phyloP scores from a whole-genome alignment of 2,113 vertebrate species.

The Oreotrochilus melanogaster region DNA sequence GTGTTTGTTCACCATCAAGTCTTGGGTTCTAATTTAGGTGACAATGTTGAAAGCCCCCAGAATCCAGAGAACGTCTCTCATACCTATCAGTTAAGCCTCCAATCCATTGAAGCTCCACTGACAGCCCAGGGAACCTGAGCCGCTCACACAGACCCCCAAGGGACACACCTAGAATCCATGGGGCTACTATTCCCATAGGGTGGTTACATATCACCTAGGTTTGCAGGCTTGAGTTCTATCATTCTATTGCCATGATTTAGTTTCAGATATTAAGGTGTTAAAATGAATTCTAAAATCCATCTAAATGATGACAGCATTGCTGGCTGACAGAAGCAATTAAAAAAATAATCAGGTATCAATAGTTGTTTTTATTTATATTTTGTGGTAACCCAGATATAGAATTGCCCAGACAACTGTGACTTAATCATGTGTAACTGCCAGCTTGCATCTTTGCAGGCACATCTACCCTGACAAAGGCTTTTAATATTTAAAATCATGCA shows the following conservation, averaged over 20 bases:
- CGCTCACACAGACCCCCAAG: background rate
- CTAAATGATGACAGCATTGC: background rate
- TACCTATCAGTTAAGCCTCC: background rate
- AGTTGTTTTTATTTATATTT: slow-evolving; percentile 35
- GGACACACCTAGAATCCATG: background rate
- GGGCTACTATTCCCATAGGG: background rate
- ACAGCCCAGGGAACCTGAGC: background rate
- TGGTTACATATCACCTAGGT: accelerated
- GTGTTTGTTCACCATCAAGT: background rate
- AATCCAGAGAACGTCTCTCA: background rate
- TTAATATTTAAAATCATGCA: slow-evolving; percentile 72
- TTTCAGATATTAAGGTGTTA: background rate
- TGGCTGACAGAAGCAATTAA: background rate
- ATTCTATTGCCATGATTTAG: accelerated
- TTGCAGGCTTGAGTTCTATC: background rate
- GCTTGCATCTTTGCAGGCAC: slow-evolving; percentile 65
- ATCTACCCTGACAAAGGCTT: slow-evolving; percentile 62
- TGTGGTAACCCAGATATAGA: slow-evolving; percentile 7
- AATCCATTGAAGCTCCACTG: background rate
- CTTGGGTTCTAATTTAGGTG: background rate
- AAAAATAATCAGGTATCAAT: background rate
- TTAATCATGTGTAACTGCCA: slow-evolving; percentile 57
- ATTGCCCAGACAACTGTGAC: slow-evolving; percentile 49
- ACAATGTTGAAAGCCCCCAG: background rate
- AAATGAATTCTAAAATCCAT: background rate